Percentiles rank a stretch among this genome's conserved stretches.
Conservation (phyloP, 2,113 vertebrate genomes). For the Rutilus rutilus region DNA sequence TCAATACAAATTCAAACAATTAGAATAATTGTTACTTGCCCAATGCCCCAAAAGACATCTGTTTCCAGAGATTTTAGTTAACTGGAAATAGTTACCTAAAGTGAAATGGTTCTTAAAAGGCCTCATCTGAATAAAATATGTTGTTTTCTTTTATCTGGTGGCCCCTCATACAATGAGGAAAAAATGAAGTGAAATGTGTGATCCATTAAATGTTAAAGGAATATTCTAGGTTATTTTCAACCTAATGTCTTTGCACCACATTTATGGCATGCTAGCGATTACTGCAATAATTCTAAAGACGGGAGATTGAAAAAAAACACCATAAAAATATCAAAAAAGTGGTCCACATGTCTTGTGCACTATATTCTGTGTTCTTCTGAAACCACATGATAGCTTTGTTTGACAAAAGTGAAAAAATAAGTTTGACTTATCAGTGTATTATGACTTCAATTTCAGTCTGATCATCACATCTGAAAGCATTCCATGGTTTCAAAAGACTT, state of each 20-base stretch:
- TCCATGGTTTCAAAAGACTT: background rate
- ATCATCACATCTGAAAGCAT: background rate
- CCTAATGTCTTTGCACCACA: background rate
- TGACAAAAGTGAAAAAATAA: background rate
- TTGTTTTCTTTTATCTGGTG: slow-evolving; percentile 28
- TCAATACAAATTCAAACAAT: slow-evolving; percentile 55
- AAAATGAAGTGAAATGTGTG: background rate
- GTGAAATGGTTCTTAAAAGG: slow-evolving; percentile 44
- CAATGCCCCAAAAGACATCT: background rate
- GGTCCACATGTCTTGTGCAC: too few relatives aligned
- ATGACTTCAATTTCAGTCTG: background rate
- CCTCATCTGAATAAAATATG: slow-evolving; percentile 24
- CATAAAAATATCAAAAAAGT: too few relatives aligned
- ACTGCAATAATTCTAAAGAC: background rate
- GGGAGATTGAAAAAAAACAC: background rate
- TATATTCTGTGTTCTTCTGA: too few relatives aligned
- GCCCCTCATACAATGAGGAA: background rate
- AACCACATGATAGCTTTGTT: background rate
- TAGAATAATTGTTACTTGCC: slow-evolving; percentile 52
- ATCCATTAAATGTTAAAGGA: slow-evolving; percentile 24
- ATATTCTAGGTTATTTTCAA: slow-evolving; percentile 4
- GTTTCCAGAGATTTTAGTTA: slow-evolving; percentile 35
- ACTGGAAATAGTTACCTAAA: slow-evolving; percentile 32
- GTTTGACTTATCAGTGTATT: background rate
- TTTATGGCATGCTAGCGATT: background rate